Conservation (phyloP, 2,113 vertebrate species). For the Tachuris rubrigastra region DNA sequence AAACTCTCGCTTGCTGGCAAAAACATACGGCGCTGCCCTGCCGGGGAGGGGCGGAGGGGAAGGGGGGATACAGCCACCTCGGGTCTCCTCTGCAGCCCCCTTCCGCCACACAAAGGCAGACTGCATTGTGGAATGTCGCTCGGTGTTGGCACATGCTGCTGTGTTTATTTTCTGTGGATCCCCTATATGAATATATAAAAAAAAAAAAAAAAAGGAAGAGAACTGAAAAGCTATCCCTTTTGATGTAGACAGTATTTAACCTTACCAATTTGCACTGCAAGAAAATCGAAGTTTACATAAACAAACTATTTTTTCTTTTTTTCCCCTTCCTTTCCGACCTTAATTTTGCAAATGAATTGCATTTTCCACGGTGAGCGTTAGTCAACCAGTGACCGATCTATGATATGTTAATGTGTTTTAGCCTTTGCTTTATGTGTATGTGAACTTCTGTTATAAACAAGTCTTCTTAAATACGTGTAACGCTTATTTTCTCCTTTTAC, state of each 20-base stretch:
- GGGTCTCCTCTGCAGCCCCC: constrained; percentile 31
- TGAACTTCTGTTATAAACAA: constrained; percentile 74
- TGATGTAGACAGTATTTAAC: constrained; percentile 71
- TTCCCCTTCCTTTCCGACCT: constrained; percentile 1
- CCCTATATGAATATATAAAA: constrained; percentile 76
- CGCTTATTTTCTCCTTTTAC: constrained; percentile 70
- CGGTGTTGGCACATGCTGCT: constrained; percentile 86
- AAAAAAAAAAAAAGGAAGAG: neutral
- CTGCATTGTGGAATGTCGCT: constrained; percentile 79
- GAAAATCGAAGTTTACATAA: constrained; percentile 80
- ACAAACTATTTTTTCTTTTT: constrained; percentile 35
- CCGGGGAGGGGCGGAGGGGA: neutral
- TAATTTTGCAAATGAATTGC: constrained; percentile 69
- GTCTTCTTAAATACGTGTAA: constrained; percentile 65
- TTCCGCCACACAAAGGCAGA: constrained; percentile 71
- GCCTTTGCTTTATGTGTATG: constrained; percentile 68
- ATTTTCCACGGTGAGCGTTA: constrained; percentile 58
- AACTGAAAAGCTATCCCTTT: constrained; percentile 60
- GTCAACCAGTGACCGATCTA: constrained; percentile 60
- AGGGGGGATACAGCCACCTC: neutral
- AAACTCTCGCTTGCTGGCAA: constrained; percentile 49
- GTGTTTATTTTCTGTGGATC: constrained; percentile 85
- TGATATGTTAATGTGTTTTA: constrained; percentile 44
- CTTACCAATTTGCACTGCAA: constrained; percentile 78
- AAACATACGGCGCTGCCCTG: constrained; percentile 1